Evolutionary conservation across 2,888 invertebrate genomes (phyloP).

Genomic region (Cheilosia vulpina): DNA sequence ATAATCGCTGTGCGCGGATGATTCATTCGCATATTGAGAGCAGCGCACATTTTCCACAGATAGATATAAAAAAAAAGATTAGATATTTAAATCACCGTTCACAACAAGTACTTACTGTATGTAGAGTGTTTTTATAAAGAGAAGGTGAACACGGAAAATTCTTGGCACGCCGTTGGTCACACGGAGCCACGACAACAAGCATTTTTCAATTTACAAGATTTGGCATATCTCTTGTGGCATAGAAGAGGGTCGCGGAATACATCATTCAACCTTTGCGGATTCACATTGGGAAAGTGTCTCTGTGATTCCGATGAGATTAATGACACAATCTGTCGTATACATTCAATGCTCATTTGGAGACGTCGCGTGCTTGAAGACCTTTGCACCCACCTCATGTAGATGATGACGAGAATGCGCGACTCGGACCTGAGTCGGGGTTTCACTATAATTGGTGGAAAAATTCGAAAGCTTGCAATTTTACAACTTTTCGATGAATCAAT

Average conservation of each 20-base stretch:
- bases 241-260: slow-evolving; percentile 11
- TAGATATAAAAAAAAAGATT: background rate
- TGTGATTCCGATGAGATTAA: slow-evolving; percentile 30
- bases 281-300: background rate
- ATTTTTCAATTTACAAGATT: slow-evolving; percentile 73
- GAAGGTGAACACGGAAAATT: slow-evolving; percentile 48
- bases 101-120: background rate
- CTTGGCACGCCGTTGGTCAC: slow-evolving; percentile 49
- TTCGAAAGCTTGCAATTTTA: background rate
- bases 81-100: slow-evolving; percentile 18
- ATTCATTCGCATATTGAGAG: slow-evolving; percentile 43
- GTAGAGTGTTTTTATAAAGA: background rate
- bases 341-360: background rate
- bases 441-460: background rate
- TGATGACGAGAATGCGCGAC: slow-evolving; percentile 7
- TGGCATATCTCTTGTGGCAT: slow-evolving; percentile 45
- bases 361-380: slow-evolving; percentile 30
- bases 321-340: slow-evolving; percentile 11
- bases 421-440: background rate
- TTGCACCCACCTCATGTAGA: slow-evolving; percentile 43
- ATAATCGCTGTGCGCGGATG: slow-evolving; percentile 7
- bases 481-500: slow-evolving; percentile 28
- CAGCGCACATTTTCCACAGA: slow-evolving; percentile 37
- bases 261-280: background rate
- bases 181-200: slow-evolving; percentile 54